These are phyloP conservation scores for Arothron firmamentum DNA, from an alignment of 2,113 vertebrate genomes.

Conservation along the genomic window DNA sequence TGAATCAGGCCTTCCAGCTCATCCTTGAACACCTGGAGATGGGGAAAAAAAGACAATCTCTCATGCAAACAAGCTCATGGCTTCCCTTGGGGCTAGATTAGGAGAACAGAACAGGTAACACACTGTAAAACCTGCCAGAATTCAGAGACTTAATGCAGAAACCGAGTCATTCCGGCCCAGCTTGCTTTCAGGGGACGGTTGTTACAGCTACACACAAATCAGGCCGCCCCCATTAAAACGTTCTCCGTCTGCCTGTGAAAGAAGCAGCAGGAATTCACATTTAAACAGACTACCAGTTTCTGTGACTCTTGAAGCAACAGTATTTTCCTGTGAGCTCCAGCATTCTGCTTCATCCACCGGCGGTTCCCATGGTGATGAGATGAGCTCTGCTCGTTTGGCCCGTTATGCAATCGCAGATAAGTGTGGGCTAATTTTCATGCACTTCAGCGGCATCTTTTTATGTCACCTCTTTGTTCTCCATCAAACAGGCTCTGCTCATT, in stretches of 20 bases:
- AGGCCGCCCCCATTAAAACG: background rate
- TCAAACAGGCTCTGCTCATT: too few species aligned
- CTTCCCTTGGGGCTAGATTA: background rate
- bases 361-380: conserved; percentile 72
- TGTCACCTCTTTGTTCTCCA: too few species aligned
- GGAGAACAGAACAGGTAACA: background rate
- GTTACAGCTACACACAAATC: conserved; percentile 59
- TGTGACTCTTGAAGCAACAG: conserved; percentile 45
- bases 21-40: conserved; percentile 89
- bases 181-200: conserved; percentile 20
- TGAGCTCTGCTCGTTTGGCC: conserved; percentile 67
- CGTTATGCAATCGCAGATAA: conserved; percentile 71
- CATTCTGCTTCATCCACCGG: conserved; percentile 62
- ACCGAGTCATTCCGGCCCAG: conserved; percentile 27
- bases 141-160: conserved; percentile 7
- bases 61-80: background rate
- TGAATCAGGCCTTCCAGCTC: conserved; percentile 94
- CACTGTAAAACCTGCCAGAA: conserved; percentile 2
- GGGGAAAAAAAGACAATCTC: conserved; percentile 44
- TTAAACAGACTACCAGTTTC: conserved; percentile 53
- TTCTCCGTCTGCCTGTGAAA: conserved; percentile 47
- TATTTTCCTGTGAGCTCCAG: conserved; percentile 38
- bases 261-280: conserved; percentile 16
- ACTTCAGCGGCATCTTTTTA: conserved; percentile 24
- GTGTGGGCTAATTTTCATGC: conserved; percentile 70